Evolutionary conservation across 1,140 invertebrate genomes (phyloP).

Genomic region (Belonocnema kinseyi): DNA sequence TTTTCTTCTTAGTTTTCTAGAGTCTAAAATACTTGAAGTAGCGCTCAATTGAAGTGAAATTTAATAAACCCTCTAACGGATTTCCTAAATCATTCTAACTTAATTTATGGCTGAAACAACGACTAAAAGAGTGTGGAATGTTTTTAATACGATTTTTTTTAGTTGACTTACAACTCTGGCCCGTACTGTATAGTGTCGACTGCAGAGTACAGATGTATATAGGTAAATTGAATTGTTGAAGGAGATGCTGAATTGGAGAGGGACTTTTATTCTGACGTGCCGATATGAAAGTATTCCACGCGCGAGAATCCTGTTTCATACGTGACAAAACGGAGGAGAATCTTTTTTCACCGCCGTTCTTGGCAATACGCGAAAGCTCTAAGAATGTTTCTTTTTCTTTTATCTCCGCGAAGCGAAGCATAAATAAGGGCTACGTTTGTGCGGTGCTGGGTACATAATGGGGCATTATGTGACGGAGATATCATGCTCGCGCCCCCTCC

Average conservation of each 20-base stretch:
- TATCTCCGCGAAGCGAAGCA: constrained; percentile 61
- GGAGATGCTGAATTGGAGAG: constrained; percentile 1
- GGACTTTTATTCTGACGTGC: constrained; percentile 19
- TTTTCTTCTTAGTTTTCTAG: no score
- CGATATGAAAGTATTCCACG: constrained; percentile 22
- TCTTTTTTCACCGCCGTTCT: constrained; percentile 30
- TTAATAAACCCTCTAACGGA: no score
- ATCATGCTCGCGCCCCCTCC: constrained; percentile 48
- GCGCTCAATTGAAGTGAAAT: no score
- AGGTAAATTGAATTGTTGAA: constrained; percentile 5
- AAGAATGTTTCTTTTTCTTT: constrained; percentile 55
- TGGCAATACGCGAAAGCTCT: constrained; percentile 38
- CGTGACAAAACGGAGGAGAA: constrained; percentile 19
- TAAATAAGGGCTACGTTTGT: constrained; percentile 68
- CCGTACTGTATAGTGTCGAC: no score
- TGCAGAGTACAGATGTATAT: no score
- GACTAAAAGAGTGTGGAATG: no score
- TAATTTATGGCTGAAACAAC: no score
- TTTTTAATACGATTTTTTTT: no score
- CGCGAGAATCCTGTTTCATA: constrained; percentile 30
- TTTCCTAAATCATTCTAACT: no score
- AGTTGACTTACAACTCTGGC: no score
- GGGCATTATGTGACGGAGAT: constrained; percentile 66
- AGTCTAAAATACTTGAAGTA: no score
- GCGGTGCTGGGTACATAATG: constrained; percentile 65